Base-by-base conservation (phyloP, 2,797 vertebrate species). In the Amphiprion clarkii region DNA sequence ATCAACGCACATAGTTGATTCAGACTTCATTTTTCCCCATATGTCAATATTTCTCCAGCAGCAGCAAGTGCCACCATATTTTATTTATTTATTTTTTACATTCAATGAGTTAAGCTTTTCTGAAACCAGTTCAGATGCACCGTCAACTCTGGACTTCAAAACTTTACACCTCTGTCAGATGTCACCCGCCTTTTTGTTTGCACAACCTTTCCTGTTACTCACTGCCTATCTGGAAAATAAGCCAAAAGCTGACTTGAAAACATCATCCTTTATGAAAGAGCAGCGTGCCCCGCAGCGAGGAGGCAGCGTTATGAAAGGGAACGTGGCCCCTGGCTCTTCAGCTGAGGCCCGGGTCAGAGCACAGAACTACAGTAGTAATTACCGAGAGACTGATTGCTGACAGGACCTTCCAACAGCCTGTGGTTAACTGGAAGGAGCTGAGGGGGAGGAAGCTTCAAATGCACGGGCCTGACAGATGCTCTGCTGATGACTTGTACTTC, bases 351-450 rank as follows among this genome's bases (percentile, higher is more conserved):
- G 10, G 88, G 86, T 88, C 87, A 89, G 64, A 87, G 84, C 81
- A 56, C 63, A 79, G 87, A 86, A 75, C 86, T 78, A 84, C 81
- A 89, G 90, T 85, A 71, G 89, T 91, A 88, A 92, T 93, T 92
- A 92, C 88, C 63, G 84, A 65, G 79, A 76, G 85, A 81, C 86
- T 88, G 90, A 93, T 87, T 91, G 90, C 89, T 89, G 88, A 89
- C 89, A 89, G 91, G 84, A 89, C 82, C 90, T 89, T 90, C 89
- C 89, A 89, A 76, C 90, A 89, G 90, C 82, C 90, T 87, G 88
- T 88, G 89, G 89, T 91, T 90, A 90, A 74, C 83, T 80, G 79
- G 79, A 87, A 66, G 83, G 80, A 87, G 86, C 84, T 74, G 79
- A 85, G 87, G 85, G 79, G 85, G 88, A 87, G 85, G 88, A 88